Percentiles rank a stretch among this genome's conserved stretches.
Evolutionary conservation across 2,888 invertebrate species (phyloP).

Genomic region (Argyra leucocephala): DNA sequence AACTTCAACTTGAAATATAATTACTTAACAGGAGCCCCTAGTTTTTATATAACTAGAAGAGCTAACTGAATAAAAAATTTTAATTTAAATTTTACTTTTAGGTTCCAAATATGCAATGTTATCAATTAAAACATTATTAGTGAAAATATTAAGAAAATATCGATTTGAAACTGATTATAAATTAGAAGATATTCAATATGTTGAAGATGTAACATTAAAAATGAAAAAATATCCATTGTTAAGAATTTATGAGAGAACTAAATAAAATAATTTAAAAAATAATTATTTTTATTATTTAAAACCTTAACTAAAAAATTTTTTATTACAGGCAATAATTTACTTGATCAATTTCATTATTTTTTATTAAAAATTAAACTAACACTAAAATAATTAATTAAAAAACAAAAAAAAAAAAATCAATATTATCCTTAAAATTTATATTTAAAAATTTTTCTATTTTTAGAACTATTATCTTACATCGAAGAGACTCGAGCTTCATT

Average conservation of each 20-base stretch:
- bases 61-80: too few species aligned
- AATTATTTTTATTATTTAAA: too few species aligned
- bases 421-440: not conserved
- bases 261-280: too few species aligned
- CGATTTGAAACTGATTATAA: conserved; percentile 5
- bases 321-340: too few species aligned
- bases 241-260: not conserved
- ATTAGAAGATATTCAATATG: conserved; percentile 8
- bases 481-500: conserved; percentile 24
- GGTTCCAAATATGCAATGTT: conserved; percentile 7
- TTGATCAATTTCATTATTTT: too few species aligned
- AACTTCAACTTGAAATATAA: too few species aligned
- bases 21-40: too few species aligned
- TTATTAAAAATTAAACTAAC: too few species aligned
- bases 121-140: not conserved
- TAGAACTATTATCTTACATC: not conserved
- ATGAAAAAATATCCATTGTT: not conserved
- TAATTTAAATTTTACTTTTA: not conserved
- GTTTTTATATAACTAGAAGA: too few species aligned
- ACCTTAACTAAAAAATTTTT: too few species aligned
- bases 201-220: conserved; percentile 10
- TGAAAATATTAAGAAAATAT: conserved; percentile 4
- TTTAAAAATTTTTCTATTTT: not conserved
- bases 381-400: too few species aligned
- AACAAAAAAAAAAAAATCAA: too few species aligned